Evolutionary conservation across 2,797 vertebrate genomes (phyloP), one percentile per base, ranked within the genome.

Genomic region (Sebastolobus altivelis): DNA sequence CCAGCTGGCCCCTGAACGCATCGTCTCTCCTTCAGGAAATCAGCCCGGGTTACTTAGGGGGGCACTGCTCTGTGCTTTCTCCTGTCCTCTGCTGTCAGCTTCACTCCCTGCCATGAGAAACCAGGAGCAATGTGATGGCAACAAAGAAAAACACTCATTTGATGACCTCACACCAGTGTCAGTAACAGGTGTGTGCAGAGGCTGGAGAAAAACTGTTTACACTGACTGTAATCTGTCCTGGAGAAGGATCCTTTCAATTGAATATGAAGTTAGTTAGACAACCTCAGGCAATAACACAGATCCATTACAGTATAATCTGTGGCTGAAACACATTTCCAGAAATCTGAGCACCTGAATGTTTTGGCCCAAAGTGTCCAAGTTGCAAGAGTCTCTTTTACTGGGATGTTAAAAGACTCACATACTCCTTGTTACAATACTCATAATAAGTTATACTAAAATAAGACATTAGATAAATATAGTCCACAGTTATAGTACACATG

Each of bases 1-100:
- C 77, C 87, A 92, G 87, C 89, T 92, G 88, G 85, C 79, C 77
- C 78, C 62, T 81, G 56, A 86, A 75, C 31, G 22, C 75, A 52
- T 31, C 27, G 11, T 0, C 60, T 81, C 83, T 89, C 75, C 83
- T 90, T 82, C 73, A 84, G 85, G 81, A 88, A 87, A 89, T 89
- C 81, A 87, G 38, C 43, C 12, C 14, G 10, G 66, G 67, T 43
- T 43, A 16, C 62, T 31, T 38, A 13, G 22, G 52, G 61, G 77
- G 69, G 6, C 61, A 49, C 37, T 1, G 20, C 33, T 59, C 63
- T 65, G 65, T 56, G 69, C 73, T 63, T 72, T 46, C 43, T 71
- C 52, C 37, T 56, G 56, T 62, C 65, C 33, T 79, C 65, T 59
- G 56, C 74, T 76, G 63, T 65, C 54, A 71, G 13, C 61, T 65